Base-by-base conservation (phyloP, 1,140 invertebrate genomes). In the Caligus rogercresseyi region DNA sequence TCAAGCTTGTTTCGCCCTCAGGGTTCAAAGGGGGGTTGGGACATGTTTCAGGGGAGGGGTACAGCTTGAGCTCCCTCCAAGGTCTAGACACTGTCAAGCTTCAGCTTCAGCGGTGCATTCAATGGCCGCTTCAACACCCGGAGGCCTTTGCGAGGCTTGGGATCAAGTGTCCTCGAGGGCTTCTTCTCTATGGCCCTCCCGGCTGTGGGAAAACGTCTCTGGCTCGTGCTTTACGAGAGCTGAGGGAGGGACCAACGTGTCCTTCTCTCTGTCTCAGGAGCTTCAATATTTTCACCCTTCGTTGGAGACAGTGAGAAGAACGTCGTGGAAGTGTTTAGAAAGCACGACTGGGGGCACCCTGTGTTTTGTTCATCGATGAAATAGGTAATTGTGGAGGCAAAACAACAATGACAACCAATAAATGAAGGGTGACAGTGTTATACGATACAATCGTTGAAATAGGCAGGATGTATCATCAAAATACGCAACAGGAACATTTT, bases 291-390 rank as follows among this genome's bases (percentile, higher is more conserved):
- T 66, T 82, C 81, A 0, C 78, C 81, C 1, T 83, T 74, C 71
- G 79, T 83, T 1, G 82, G 82, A 16, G 80, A 81, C 66, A 80
- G 80, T 0, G 81, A 83, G 69, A 75, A 75, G 67, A 76, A 76
- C 52, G 74, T 83, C 14, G 67, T 73, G 0, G 72, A 81, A 66
- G 74, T 86, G 1, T 86, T 86, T 68, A 72, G 79, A 56, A 77
- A 79, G 66, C 84, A 84, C 0, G 71, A 81, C 62, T 72, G 78
- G 67, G 79, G 78, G 66, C 82, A 2, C 84, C 84, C 0, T 76
- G 81, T 54, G 77, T 86, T 26, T 72, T 86, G 54, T 86, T 86
- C 70, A 79, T 86, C 65, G 84, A 86, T 75, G 84, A 86, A 76
- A 82, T 86, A 65, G 79, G 78, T 78, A 70, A 65, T 57, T 65